Evolutionary conservation across 2,888 invertebrate genomes (phyloP).

Genomic region (Zelleria hepariella): DNA sequence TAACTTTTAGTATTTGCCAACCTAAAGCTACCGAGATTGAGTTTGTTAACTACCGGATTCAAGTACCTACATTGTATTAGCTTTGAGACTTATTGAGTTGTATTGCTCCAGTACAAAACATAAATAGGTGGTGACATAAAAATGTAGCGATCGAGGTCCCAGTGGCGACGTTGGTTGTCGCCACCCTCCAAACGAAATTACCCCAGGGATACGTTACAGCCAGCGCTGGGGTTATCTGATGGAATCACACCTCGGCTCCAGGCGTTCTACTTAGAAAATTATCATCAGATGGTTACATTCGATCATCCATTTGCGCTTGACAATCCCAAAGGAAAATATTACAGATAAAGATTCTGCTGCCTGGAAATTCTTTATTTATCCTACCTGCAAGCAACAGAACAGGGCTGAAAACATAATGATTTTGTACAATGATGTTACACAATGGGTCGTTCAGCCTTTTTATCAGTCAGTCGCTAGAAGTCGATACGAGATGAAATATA

Average conservation of each 20-base stretch:
- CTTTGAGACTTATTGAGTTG: background rate
- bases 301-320: background rate
- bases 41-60: background rate
- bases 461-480: slow-evolving; percentile 19
- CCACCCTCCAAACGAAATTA: slow-evolving; percentile 2
- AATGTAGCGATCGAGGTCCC: slow-evolving; percentile 2
- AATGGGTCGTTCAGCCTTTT: slow-evolving; percentile 7
- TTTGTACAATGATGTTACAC: no score
- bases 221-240: slow-evolving; percentile 1
- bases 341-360: no score
- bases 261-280: background rate
- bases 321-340: no score
- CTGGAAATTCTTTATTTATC: background rate
- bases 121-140: background rate
- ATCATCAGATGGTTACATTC: background rate
- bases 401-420: no score
- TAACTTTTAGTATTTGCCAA: no score
- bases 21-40: no score
- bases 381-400: no score
- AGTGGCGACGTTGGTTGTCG: background rate
- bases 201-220: background rate
- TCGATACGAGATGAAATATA: slow-evolving; percentile 41
- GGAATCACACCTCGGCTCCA: background rate
- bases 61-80: background rate
- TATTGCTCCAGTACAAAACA: background rate